Base-by-base conservation (phyloP, 2,797 vertebrate species). In the Tarsius wallacei region DNA sequence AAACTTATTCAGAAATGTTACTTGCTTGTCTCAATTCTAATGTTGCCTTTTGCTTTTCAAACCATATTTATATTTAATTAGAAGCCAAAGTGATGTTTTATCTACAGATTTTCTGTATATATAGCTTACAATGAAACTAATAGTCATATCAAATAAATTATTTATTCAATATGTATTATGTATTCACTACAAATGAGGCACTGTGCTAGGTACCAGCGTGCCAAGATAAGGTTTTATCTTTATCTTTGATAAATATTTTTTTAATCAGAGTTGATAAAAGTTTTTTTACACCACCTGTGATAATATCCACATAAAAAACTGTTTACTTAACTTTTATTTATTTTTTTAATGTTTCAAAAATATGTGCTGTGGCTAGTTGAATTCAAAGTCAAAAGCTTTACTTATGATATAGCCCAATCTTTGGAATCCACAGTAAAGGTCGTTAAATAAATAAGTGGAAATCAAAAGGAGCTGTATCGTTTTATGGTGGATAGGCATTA, bases 401-500 rank as follows among this genome's bases (percentile, higher is more conserved):
- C 7, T 94, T 74, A 57, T 74, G n/a, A 71, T 53, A 55, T 70
- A 96, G 55, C 6, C 28, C 3, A 6, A 3, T 81, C 66, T 92
- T 87, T 87, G 57, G n/a, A 96, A 95, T 90, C 91, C 83, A 21
- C 19, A 76, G 59, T 15, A 78, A 87, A 83, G 55, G 7, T 86
- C 76, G 68, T 36, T 89, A 87, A 90, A 87, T 93, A 90, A 95
- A 93, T 55, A 89, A 77, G 47, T 42, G 15, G 21, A 93, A 90
- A n/a, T 94, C 14, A 61, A 73, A 95, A 96, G 71, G 31, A 64
- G 8, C 12, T 83, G 19, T 61, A 87, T 59, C 66, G 76, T 90
- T 93, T 97, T 49, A 61, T 28, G 17, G 77, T 10, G 68, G 28
- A 49, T 83, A 36, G 24, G 36, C 82, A 87, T 95, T 97, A 95